Conservation (phyloP, 2,888 invertebrate species). For the Dorcus hopei region DNA sequence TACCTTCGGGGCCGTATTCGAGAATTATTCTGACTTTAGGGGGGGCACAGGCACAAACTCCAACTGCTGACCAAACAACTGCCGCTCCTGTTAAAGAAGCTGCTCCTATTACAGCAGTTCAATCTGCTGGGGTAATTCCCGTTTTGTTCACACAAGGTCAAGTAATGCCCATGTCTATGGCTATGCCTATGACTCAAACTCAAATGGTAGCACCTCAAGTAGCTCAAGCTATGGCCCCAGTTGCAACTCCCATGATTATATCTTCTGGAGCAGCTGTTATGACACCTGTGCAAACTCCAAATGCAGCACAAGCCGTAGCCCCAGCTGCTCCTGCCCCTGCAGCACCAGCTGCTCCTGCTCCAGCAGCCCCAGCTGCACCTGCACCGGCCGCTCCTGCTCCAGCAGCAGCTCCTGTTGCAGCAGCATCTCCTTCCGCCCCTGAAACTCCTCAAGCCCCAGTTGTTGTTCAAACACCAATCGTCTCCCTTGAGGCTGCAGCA, state of each 20-base stretch:
- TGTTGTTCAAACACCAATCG: not conserved
- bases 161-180: too few species aligned
- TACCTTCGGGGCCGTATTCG: slow-evolving; percentile 28
- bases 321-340: slow-evolving; percentile 13
- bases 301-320: not conserved
- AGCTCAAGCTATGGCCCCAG: not conserved
- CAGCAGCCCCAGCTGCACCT: slow-evolving; percentile 7
- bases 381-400: slow-evolving; percentile 9
- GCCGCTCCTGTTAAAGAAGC: not conserved
- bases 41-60: not conserved
- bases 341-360: slow-evolving; percentile 8
- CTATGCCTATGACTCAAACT: not conserved
- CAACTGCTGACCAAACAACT: not conserved
- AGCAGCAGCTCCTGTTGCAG: slow-evolving; percentile 8
- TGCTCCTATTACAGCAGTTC: slow-evolving; percentile 1
- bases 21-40: slow-evolving; percentile 15
- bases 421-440: not conserved
- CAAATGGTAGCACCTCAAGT: slow-evolving; percentile 4
- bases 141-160: not conserved
- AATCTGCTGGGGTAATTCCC: slow-evolving; percentile 2
- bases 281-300: not conserved
- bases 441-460: slow-evolving; percentile 9
- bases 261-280: not conserved
- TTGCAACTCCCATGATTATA: not conserved
- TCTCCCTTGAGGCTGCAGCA: too few species aligned